Percentiles rank a stretch among this genome's conserved stretches.
These are phyloP conservation scores for Anastrepha obliqua DNA, from an alignment of 1,140 invertebrate genomes.

Conservation along the genomic window DNA sequence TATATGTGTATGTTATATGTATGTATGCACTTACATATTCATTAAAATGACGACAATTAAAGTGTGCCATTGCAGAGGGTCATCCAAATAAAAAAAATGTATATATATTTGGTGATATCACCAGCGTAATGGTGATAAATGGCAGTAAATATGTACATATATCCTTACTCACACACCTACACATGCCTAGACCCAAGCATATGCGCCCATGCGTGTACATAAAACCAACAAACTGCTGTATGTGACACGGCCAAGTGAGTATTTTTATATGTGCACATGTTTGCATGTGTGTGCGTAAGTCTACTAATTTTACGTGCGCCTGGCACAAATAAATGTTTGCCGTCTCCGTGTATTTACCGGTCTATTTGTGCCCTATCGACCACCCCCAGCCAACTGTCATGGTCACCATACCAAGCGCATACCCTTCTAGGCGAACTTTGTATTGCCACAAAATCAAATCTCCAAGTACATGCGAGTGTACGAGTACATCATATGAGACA, in stretches of 20 bases:
- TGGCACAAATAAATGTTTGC: neutral
- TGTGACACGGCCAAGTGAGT: neutral
- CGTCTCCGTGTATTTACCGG: neutral
- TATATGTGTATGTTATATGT: neutral
- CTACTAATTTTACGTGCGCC: neutral
- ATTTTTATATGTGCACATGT: neutral
- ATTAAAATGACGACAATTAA: neutral
- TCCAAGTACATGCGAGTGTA: neutral
- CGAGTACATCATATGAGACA: neutral
- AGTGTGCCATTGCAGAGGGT: neutral
- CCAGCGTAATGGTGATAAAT: conserved; percentile 17
- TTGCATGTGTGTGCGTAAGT: neutral
- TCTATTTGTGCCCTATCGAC: too few relatives aligned
- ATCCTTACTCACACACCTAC: neutral
- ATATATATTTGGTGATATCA: conserved; percentile 8
- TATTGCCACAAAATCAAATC: too few relatives aligned
- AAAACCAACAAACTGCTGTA: neutral
- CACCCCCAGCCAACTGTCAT: too few relatives aligned
- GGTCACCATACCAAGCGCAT: too few relatives aligned
- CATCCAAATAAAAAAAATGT: neutral
- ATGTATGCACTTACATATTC: neutral
- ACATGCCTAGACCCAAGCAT: neutral
- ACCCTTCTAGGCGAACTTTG: too few relatives aligned
- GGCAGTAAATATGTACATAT: neutral
- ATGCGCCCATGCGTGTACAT: neutral